Conservation (phyloP, 2,113 vertebrate genomes). For the Chinchilla lanigera region DNA sequence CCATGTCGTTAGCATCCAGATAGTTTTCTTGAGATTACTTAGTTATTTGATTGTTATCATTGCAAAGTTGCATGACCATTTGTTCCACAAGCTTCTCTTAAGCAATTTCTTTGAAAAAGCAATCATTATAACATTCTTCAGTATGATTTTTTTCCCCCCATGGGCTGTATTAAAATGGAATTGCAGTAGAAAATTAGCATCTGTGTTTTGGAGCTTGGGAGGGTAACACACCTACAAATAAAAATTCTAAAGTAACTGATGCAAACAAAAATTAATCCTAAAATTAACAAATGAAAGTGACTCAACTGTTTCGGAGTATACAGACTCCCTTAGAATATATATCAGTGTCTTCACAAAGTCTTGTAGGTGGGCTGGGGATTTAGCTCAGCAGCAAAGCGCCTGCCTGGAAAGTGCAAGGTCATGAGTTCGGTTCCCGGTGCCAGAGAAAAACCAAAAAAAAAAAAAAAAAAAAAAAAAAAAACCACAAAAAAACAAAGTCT, state of each 20-base stretch:
- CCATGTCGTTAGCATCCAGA: not conserved
- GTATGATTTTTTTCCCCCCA: not conserved
- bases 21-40: conserved; percentile 30
- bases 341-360: not conserved
- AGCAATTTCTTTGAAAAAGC: conserved; percentile 53
- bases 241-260: conserved; percentile 26
- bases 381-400: no score
- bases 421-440: no score
- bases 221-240: conserved; percentile 32
- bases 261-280: conserved; percentile 48
- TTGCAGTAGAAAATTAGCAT: conserved; percentile 36
- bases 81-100: conserved; percentile 45
- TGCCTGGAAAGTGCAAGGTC: no score
- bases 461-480: no score
- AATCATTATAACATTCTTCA: conserved; percentile 42
- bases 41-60: not conserved
- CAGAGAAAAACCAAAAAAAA: no score
- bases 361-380: no score
- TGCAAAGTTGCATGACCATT: conserved; percentile 42
- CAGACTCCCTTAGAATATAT: not conserved
- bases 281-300: conserved; percentile 62
- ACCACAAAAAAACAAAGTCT: no score
- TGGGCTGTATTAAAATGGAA: conserved; percentile 50
- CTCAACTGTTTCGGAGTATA: not conserved
- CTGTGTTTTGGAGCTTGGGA: conserved; percentile 15